Conservation (phyloP, 2,113 vertebrate species). For the Carettochelys insculpta region DNA sequence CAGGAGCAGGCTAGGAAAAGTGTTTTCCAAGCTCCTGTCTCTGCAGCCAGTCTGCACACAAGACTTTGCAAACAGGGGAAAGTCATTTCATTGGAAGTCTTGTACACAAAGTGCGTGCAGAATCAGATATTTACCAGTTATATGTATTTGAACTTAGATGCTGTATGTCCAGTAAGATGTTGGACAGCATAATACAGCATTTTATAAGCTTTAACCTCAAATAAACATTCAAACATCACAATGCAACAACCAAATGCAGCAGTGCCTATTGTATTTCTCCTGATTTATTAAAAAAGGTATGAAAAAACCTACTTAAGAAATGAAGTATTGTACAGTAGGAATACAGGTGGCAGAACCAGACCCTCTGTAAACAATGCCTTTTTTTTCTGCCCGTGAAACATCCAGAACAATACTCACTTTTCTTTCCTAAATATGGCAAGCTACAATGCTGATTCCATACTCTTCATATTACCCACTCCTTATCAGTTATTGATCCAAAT, state of each 20-base stretch:
- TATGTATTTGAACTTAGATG: background rate
- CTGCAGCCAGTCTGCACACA: background rate
- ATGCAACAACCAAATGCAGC: background rate
- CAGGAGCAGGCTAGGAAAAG: background rate
- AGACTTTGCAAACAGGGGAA: background rate
- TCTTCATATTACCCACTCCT: background rate
- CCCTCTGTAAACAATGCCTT: background rate
- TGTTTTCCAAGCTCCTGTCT: background rate
- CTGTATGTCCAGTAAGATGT: background rate
- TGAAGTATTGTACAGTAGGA: background rate
- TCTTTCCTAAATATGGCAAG: background rate
- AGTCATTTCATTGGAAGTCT: background rate
- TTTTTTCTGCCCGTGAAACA: background rate
- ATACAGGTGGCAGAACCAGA: background rate
- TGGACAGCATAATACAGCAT: background rate
- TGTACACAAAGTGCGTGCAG: background rate
- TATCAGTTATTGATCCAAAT: slow-evolving; percentile 6
- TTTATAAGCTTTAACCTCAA: background rate
- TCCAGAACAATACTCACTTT: background rate
- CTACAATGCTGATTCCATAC: background rate
- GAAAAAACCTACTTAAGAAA: background rate
- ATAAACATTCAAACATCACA: background rate
- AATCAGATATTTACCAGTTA: background rate
- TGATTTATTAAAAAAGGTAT: background rate
- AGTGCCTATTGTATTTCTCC: background rate